Base-by-base conservation (phyloP, 2,113 vertebrate species). In the Planiliza haematocheilus region DNA sequence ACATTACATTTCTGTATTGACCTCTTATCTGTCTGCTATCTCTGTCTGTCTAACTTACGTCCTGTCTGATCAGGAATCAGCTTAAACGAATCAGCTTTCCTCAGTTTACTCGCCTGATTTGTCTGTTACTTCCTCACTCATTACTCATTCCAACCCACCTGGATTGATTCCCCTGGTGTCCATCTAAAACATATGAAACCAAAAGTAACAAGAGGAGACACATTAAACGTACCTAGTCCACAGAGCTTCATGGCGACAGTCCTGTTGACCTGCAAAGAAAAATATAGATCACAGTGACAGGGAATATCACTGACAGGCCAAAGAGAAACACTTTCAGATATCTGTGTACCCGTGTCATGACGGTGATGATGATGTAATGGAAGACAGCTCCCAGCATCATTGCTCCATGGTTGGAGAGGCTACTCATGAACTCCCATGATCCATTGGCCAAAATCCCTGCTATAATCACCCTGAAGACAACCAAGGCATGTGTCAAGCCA, bases 291-390 rank as follows among this genome's bases (percentile, higher is more conserved):
- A 58, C 24, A n/a, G 4, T 74, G 21, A 45, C 2, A 53, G 17
- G 67, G 10, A 59, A 36, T 41, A 14, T 17, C 1, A n/a, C 20
- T 10, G 10, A 16, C 41, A 36, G 8, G 4, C 39, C 12, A 66
- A 7, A 43, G 17, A 77, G 16, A 34, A 8, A 14, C 5, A 57
- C 8, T 24, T 63, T 68, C 11, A 53, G 20, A 79, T 8, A 50
- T 7, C 8, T 17, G 8, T 49, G 46, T 90, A 94, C 94, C 88
- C 83, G 70, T 63, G 93, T 97, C 97, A 98, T 97, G 92, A 95
- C 4, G 63, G 95, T 52, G 16, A 99, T 98, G 84, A 94, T 96
- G 46, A 97, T 0, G 37, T 97, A 99, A 85, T 99, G 97, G 55
- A 96, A 77, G 48, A 98, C 82, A 0, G 96, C 96, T 3, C 97